A percentile compares a stretch with the other conserved stretches of the same genome.
These are phyloP conservation scores for Acronicta alni DNA, from an alignment of 2,888 invertebrate species.

Conservation along the genomic window DNA sequence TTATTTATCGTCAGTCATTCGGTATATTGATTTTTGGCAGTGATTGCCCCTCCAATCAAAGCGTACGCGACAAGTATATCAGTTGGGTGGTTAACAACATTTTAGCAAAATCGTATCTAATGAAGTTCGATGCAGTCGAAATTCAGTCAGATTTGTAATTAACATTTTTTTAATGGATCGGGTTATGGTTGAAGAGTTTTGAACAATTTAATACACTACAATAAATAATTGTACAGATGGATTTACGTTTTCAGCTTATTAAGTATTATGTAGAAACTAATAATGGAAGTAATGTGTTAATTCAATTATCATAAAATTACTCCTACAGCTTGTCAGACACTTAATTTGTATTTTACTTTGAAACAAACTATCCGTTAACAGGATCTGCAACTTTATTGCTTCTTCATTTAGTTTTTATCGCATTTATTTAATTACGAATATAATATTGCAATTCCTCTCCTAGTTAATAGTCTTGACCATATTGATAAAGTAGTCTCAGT, in stretches of 20 bases:
- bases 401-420: conserved; percentile 14
- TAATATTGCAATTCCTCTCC: conserved; percentile 18
- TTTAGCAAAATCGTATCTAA: conserved; percentile 56
- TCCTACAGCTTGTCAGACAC: conserved; percentile 13
- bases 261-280: too few relatives aligned
- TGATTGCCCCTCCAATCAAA: conserved; percentile 66
- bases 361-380: conserved; percentile 15
- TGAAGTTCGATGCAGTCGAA: conserved; percentile 37
- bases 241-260: too few relatives aligned
- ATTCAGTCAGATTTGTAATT: conserved; percentile 39
- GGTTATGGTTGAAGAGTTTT: too few relatives aligned
- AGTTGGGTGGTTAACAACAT: conserved; percentile 55
- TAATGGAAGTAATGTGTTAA: not conserved
- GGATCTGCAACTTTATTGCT: conserved; percentile 3
- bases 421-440: conserved; percentile 8
- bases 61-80: conserved; percentile 64
- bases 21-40: conserved; percentile 58
- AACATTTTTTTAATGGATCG: too few relatives aligned
- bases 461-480: conserved; percentile 22
- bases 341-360: conserved; percentile 12
- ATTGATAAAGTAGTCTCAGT: conserved; percentile 23
- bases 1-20: conserved; percentile 14
- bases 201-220: not conserved
- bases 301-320: conserved; percentile 24
- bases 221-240: conserved; percentile 26